phyloP scores from a whole-genome alignment of 2,888 invertebrate genomes.

The Tipula unca region DNA sequence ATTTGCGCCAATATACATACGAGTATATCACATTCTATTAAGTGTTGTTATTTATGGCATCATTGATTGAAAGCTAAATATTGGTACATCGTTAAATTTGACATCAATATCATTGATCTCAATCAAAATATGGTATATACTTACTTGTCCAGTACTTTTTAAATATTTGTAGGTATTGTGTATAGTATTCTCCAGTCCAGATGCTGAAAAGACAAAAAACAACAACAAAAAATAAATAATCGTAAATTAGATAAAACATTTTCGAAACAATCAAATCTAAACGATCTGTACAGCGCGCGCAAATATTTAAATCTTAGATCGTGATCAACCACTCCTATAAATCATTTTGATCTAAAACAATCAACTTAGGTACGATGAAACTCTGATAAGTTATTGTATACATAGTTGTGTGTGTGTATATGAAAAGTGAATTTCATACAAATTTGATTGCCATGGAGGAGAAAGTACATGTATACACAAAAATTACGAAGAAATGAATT shows the following conservation, averaged over 20 bases:
- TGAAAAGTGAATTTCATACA: neutral
- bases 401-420: neutral
- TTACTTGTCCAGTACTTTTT: slow-evolving; percentile 55
- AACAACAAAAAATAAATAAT: neutral
- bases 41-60: too few species aligned
- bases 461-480: neutral
- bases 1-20: too few species aligned
- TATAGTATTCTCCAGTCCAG: slow-evolving; percentile 32
- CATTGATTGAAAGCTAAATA: neutral
- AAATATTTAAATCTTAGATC: neutral
- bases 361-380: neutral
- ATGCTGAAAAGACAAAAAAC: slow-evolving; percentile 31
- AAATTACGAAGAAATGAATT: neutral
- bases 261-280: neutral
- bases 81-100: neutral
- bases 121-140: slow-evolving; percentile 26
- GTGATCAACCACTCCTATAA: neutral
- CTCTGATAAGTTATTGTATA: neutral
- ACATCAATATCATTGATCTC: neutral
- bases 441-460: neutral
- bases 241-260: neutral
- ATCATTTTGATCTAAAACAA: slow-evolving; percentile 14
- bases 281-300: neutral
- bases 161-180: slow-evolving; percentile 45
- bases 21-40: too few species aligned